Evolutionary conservation across 2,113 vertebrate genomes (phyloP).

Genomic region (Patagioenas fasciata): DNA sequence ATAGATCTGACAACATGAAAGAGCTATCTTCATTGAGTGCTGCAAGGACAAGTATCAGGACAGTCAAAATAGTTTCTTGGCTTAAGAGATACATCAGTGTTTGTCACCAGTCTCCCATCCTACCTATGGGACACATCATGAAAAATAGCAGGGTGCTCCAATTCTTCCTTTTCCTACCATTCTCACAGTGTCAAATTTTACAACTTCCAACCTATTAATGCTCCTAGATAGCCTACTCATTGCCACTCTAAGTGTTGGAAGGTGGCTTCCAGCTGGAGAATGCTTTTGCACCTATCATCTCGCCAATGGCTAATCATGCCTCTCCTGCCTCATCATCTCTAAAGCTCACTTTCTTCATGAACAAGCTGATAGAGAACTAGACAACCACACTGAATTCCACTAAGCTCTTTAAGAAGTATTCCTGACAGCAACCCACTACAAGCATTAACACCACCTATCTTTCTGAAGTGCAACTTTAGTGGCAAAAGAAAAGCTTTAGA

Average conservation of each 20-base stretch:
- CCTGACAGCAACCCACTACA: background rate
- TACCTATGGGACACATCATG: accelerated
- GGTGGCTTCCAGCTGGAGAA: background rate
- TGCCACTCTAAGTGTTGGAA: background rate
- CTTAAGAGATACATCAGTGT: background rate
- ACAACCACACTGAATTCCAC: background rate
- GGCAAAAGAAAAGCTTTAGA: background rate
- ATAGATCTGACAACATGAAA: background rate
- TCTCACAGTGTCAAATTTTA: background rate
- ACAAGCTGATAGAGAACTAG: background rate
- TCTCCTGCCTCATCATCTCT: background rate
- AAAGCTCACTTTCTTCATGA: background rate
- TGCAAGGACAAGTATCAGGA: background rate
- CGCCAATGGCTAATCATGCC: background rate
- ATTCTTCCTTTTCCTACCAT: background rate
- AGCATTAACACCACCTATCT: background rate
- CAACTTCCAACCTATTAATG: background rate
- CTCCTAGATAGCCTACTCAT: background rate
- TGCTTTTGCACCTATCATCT: background rate
- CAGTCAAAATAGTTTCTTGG: background rate
- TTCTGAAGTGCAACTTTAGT: background rate
- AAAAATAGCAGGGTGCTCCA: background rate
- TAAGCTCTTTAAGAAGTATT: background rate
- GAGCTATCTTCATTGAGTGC: background rate
- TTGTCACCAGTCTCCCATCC: background rate